Conservation (phyloP, 2,797 vertebrate genomes). For the Anisognathus igniventris region DNA sequence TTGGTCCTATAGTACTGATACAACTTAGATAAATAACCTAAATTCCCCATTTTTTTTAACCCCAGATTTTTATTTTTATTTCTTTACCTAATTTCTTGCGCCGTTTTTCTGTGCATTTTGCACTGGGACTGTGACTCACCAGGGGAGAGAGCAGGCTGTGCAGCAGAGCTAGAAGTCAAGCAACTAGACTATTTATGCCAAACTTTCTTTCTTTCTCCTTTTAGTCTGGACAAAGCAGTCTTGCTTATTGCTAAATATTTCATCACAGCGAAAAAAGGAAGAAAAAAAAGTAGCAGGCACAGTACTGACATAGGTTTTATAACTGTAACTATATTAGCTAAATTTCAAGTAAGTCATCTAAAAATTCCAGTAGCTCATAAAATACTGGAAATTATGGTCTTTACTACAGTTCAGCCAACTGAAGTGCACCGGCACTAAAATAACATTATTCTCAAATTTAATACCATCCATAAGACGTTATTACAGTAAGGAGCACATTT, state of each 20-base stretch:
- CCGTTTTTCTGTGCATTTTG: not conserved
- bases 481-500: constrained; percentile 15
- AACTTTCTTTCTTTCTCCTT: not conserved
- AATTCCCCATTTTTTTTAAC: not conserved
- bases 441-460: constrained; percentile 45
- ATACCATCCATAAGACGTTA: constrained; percentile 12
- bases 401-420: not conserved
- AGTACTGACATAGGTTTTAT: not conserved
- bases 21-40: not conserved
- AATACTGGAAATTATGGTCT: constrained; percentile 31
- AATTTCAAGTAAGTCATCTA: constrained; percentile 47
- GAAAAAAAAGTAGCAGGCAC: not conserved
- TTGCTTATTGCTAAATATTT: constrained; percentile 31
- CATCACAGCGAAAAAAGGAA: not conserved
- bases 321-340: not conserved
- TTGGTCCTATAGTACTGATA: not conserved
- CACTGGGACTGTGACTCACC: not conserved
- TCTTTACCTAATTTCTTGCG: not conserved
- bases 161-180: not conserved
- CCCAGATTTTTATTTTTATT: not conserved
- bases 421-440: not conserved
- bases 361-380: constrained; percentile 60
- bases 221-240: not conserved
- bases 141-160: not conserved
- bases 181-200: not conserved